Percentiles rank a stretch among this genome's conserved stretches.
Evolutionary conservation across 1,140 invertebrate genomes (phyloP).

Genomic region (Dendrolimus punctatus): DNA sequence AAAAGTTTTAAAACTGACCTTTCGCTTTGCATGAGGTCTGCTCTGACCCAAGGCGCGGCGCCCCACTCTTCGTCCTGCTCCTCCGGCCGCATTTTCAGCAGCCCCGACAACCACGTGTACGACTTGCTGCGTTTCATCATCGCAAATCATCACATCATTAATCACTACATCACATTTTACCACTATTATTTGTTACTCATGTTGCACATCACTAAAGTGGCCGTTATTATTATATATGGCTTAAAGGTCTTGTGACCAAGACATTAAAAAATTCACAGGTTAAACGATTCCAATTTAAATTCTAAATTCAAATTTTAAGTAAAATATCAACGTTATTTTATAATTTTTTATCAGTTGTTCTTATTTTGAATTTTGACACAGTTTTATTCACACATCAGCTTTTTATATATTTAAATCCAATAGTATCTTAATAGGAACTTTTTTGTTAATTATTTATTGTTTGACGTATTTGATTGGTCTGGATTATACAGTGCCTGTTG

Average conservation of each 20-base stretch:
- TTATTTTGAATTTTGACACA: background rate
- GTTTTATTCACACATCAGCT: conserved; percentile 1
- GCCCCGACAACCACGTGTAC: conserved; percentile 62
- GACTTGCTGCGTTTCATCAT: conserved; percentile 61
- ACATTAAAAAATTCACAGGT: too few species aligned
- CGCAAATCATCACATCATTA: background rate
- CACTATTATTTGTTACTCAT: background rate
- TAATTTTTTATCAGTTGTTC: too few species aligned
- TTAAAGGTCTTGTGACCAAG: too few species aligned
- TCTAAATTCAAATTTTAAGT: too few species aligned
- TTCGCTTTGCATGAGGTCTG: conserved; percentile 37
- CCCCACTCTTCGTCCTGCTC: conserved; percentile 47
- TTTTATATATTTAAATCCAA: background rate
- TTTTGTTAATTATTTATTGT: background rate
- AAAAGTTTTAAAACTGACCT: conserved; percentile 28
- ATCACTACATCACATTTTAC: conserved; percentile 11
- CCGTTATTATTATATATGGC: too few species aligned
- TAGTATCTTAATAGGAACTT: background rate
- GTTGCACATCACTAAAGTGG: too few species aligned
- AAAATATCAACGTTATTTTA: too few species aligned
- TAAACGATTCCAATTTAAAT: too few species aligned
- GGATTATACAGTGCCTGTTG: background rate
- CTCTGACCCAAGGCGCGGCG: conserved; percentile 44
- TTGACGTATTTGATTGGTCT: background rate
- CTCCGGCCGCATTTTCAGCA: conserved; percentile 36